Evolutionary conservation across 1,140 invertebrate species (phyloP), one percentile per base, ranked within the genome.

Genomic region (Drosophila sulfurigaster): DNA sequence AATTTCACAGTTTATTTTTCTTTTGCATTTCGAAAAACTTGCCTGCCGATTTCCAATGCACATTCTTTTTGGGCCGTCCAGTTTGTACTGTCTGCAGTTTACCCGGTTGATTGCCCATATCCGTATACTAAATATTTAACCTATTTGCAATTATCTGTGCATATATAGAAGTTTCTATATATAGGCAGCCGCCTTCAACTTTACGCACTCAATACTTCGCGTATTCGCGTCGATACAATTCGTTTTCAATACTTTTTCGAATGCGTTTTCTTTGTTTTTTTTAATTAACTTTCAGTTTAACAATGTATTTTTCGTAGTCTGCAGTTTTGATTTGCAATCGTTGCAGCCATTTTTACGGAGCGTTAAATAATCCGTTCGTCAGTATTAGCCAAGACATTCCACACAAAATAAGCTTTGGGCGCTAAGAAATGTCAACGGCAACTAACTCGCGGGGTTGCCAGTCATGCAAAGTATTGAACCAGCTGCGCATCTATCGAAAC

Each of bases 31-130:
- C 46, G 49, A 13, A 13, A 1, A 30, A 76, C 75, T 91, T 94
- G 95, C 95, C 95, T 95, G 95, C 95, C 56, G 95, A 94, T 93
- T 95, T 95, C 95, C 95, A 95, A 93, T 95, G 95, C 64, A 95
- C 94, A 94, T 95, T 94, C 93, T 95, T 95, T 79, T 95, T 95
- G 80, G 94, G 94, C 82, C 94, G 94, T 82, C 82, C 79, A 77
- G 81, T 82, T 41, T 91, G 89, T 15, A 69, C 69, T 8, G 83
- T 63, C 65, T 92, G 91, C 59, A 90, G 79, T 75, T 92, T 92
- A 57, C 91, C 88, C 67, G 88, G 86, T 76, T 92, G 91, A 88
- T 92, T 92, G 69, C 91, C 91, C 91, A 92, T 92, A 54, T 64
- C 54, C 62, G 79, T 65, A 66, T 58, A 71, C 67, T 77, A 74